Percentiles rank a stretch among this genome's conserved stretches.
These are phyloP conservation scores for Acrocyrtus sp. DNA, from an alignment of 2,888 invertebrate genomes.

Conservation along the genomic window DNA sequence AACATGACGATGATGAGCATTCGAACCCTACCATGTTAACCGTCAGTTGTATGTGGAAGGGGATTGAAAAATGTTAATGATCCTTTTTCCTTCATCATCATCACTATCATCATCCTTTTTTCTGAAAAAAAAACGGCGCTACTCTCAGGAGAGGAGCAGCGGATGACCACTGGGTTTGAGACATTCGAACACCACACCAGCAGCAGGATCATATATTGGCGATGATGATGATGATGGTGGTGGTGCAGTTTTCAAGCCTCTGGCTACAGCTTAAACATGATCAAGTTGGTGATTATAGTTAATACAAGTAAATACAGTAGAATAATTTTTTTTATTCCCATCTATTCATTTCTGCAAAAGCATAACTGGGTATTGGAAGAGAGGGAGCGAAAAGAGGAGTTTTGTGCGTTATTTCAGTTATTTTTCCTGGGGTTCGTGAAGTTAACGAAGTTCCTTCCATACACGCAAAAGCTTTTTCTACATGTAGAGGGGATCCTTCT, in stretches of 20 bases:
- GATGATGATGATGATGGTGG: conserved; percentile 23
- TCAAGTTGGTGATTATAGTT: conserved; percentile 41
- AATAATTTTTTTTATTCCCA: background rate
- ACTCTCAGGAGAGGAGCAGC: conserved; percentile 21
- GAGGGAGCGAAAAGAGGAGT: conserved; percentile 4
- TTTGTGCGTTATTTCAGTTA: conserved; percentile 16
- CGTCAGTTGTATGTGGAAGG: conserved; percentile 25
- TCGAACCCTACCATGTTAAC: conserved; percentile 35
- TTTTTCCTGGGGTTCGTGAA: conserved; percentile 20
- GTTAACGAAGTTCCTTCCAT: conserved; percentile 3
- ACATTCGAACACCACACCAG: conserved; percentile 40
- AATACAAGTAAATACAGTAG: conserved; percentile 19
- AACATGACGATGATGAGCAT: conserved; percentile 11
- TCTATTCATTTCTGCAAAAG: background rate
- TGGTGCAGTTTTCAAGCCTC: conserved; percentile 27
- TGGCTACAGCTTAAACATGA: conserved; percentile 33
- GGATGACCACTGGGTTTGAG: conserved; percentile 55
- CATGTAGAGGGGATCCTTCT: conserved; percentile 12
- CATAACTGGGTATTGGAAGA: background rate
- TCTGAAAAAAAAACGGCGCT: background rate
- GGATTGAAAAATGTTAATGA: conserved; percentile 54
- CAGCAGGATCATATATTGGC: conserved; percentile 22
- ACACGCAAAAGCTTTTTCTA: too few species aligned
- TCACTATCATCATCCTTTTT: conserved; percentile 22
- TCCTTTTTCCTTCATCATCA: conserved; percentile 45